These are phyloP conservation scores for Daboia siamensis DNA, from an alignment of 2,113 vertebrate species.

Conservation along the genomic window DNA sequence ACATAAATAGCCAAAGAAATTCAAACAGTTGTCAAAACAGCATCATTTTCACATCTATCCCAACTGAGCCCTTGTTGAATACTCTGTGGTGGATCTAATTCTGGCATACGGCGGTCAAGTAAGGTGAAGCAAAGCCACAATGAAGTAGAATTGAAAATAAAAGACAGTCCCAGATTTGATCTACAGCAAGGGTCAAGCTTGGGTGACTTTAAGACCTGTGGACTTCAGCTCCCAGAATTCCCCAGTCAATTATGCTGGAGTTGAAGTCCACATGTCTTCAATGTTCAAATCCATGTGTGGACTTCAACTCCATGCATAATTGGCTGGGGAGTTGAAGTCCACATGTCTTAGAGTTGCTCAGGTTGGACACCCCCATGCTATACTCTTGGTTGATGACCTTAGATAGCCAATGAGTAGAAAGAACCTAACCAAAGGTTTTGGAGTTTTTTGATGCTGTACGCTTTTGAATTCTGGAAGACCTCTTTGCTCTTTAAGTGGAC, in stretches of 20 bases:
- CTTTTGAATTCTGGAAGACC: background rate
- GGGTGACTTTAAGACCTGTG: background rate
- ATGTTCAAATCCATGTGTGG: background rate
- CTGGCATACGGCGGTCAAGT: background rate
- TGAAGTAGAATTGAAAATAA: background rate
- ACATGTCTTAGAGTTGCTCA: background rate
- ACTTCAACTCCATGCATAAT: too few species aligned
- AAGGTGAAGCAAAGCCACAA: background rate
- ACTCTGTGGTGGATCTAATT: background rate
- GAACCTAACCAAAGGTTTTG: background rate
- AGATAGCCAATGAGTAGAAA: background rate
- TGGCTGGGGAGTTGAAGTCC: background rate
- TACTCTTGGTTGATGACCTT: background rate
- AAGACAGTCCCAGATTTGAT: background rate
- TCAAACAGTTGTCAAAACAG: conserved; percentile 2
- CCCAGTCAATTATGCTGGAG: background rate
- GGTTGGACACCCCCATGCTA: background rate
- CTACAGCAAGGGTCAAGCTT: background rate
- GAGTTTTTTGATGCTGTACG: background rate
- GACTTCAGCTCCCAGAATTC: background rate
- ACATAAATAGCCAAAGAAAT: background rate
- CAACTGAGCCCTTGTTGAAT: background rate
- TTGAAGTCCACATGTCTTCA: background rate
- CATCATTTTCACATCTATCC: background rate
- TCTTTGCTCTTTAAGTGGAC: background rate